Evolutionary conservation across 1,140 invertebrate species (phyloP), one percentile per base, ranked within the genome.

Genomic region (Tetramorium parvispinum): DNA sequence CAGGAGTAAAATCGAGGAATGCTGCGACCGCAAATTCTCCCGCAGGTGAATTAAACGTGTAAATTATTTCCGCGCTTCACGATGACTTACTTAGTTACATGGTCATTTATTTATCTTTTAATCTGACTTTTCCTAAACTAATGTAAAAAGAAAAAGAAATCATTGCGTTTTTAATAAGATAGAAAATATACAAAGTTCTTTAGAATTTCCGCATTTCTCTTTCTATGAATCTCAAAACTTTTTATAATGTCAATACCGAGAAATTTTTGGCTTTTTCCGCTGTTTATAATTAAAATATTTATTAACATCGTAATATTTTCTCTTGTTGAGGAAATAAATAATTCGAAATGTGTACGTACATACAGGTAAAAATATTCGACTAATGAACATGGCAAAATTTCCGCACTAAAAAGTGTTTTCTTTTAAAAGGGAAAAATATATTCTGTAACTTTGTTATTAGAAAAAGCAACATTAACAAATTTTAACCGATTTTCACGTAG

Each of bases 1-100:
- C 40, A 65, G 49, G 16, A 66, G 24, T 37, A 51, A 77, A 63
- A 55, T 55, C 73, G n/a, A 65, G n/a, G 57, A 66, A 85, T 85
- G 18, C n/a, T n/a, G 32, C 49, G 24, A 37, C 21, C 4, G n/a
- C 40, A 5, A 78, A 11, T 32, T 32, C 46, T 61, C 16, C 73
- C 32, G 16, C n/a, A 18, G 21, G 5, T 49, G 57, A 27, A 46
- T 75, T 75, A 57, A 75, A 0, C 7, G 27, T 51, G 3, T 7
- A 51, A 71, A 71, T 53, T 53, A 18, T 53, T 37, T 55, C 37
- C 18, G 8, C 4, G 32, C 18, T 40, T 40, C 18, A 6, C 13
- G 6, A 13, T n/a, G 8, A 27, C 16, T 46, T 16, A 43, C 27
- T 8, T 4, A 11, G 2, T 37, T 21, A 16, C 21, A 51, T 18